These are phyloP conservation scores for Hemithea aestivaria DNA, from an alignment of 2,888 invertebrate genomes.

Conservation along the genomic window DNA sequence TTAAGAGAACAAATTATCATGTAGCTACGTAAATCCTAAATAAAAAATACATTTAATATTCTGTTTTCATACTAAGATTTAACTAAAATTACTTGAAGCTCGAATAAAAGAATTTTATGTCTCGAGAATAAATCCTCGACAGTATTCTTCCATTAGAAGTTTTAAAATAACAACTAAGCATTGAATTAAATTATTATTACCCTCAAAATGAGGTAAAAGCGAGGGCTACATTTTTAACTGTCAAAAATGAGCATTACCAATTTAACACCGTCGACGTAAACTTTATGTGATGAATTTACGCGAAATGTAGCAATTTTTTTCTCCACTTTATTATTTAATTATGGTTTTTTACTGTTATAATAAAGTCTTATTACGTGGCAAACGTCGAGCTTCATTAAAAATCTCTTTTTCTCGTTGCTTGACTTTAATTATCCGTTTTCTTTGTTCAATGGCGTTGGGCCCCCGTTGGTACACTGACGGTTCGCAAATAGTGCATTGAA, in stretches of 20 bases:
- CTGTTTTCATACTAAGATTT: too few relatives aligned
- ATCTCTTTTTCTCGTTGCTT: constrained; percentile 68
- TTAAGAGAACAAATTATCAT: too few relatives aligned
- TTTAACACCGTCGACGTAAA: constrained; percentile 16
- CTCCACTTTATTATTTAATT: constrained; percentile 48
- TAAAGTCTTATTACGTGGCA: constrained; percentile 66
- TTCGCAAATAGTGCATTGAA: constrained; percentile 49
- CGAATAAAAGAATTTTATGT: too few relatives aligned
- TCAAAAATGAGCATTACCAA: constrained; percentile 12
- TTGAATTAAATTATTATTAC: background rate
- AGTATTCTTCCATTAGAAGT: too few relatives aligned
- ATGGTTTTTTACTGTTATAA: constrained; percentile 58
- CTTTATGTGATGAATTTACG: constrained; percentile 19
- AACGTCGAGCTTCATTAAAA: constrained; percentile 71
- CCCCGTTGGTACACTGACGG: constrained; percentile 48
- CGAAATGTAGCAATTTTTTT: constrained; percentile 19
- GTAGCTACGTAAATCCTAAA: too few relatives aligned
- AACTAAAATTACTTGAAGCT: too few relatives aligned
- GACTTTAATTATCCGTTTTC: constrained; percentile 75
- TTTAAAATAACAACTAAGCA: background rate
- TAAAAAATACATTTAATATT: too few relatives aligned
- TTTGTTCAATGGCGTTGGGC: constrained; percentile 61
- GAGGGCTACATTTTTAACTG: constrained; percentile 3
- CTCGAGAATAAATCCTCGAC: too few relatives aligned
- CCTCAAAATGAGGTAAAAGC: constrained; percentile 2